Conservation (phyloP, 2,888 invertebrate genomes). For the Caenorhabditis sinica region DNA sequence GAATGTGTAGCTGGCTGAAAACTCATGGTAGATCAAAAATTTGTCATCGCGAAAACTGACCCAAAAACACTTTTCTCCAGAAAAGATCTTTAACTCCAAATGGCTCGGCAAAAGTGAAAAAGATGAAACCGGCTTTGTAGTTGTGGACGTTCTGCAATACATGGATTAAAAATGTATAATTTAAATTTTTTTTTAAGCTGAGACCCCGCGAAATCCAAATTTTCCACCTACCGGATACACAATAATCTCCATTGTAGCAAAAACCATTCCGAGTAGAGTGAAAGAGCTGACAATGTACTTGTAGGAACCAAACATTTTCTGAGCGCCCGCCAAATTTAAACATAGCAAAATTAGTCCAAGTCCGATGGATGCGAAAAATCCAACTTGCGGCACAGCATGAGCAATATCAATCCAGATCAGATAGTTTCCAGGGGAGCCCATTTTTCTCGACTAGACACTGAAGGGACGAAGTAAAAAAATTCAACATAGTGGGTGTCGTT, state of each 20-base stretch:
- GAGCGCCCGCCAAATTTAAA: constrained; percentile 4
- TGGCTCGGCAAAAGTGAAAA: background rate
- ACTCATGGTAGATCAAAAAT: too few species aligned
- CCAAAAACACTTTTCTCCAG: background rate
- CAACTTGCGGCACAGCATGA: constrained; percentile 6
- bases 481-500: too few species aligned
- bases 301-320: constrained; percentile 11
- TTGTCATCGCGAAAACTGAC: background rate
- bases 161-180: too few species aligned
- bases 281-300: background rate
- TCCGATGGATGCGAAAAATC: background rate
- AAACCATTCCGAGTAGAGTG: background rate
- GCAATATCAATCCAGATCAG: background rate
- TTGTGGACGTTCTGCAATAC: background rate
- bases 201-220: background rate
- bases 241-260: constrained; percentile 10
- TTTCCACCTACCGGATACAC: constrained; percentile 6
- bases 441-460: too few species aligned
- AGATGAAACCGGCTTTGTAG: background rate
- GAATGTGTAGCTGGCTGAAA: background rate
- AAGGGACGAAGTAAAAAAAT: too few species aligned
- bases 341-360: background rate
- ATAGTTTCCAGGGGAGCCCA: background rate
- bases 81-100: background rate
- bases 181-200: background rate